A percentile compares a stretch with the other conserved stretches of the same genome.
phyloP scores from a whole-genome alignment of 1,140 invertebrate species.

The Onthophagus taurus region DNA sequence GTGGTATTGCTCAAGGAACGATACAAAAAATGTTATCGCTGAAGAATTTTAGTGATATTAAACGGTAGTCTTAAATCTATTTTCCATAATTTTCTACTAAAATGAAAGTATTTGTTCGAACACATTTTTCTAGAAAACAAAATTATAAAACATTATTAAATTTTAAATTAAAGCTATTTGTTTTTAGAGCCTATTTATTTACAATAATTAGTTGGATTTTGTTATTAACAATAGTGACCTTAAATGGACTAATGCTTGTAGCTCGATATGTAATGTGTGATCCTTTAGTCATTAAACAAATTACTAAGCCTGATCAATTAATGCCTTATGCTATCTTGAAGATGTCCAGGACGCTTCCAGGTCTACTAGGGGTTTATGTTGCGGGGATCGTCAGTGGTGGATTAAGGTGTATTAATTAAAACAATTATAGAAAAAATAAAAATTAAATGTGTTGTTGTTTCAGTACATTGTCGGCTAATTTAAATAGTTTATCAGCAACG shows the following conservation, averaged over 20 bases:
- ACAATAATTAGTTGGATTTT: too few relatives aligned
- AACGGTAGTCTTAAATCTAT: too few relatives aligned
- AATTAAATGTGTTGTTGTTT: too few relatives aligned
- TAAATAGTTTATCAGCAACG: conserved; percentile 48
- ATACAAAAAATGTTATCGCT: conserved; percentile 50
- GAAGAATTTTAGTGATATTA: conserved; percentile 40
- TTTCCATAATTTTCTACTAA: too few relatives aligned
- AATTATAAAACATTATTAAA: too few relatives aligned
- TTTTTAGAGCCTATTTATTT: too few relatives aligned
- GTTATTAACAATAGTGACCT: too few relatives aligned
- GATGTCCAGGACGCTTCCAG: conserved; percentile 50
- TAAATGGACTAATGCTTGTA: conserved; percentile 48
- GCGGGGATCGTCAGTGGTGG: conserved; percentile 64
- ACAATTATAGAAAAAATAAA: too few relatives aligned
- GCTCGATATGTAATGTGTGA: conserved; percentile 52
- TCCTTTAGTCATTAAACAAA: conserved; percentile 39
- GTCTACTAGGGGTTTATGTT: conserved; percentile 66
- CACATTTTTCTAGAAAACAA: too few relatives aligned
- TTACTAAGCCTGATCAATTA: conserved; percentile 53
- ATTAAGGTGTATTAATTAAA: conserved; percentile 52
- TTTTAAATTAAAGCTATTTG: too few relatives aligned
- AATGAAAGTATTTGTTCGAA: too few relatives aligned
- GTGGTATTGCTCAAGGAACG: conserved; percentile 48
- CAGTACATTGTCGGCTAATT: conserved; percentile 34
- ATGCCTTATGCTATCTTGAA: conserved; percentile 67